phyloP scores from a whole-genome alignment of 2,797 vertebrate species.

The Microchirus variegatus region DNA sequence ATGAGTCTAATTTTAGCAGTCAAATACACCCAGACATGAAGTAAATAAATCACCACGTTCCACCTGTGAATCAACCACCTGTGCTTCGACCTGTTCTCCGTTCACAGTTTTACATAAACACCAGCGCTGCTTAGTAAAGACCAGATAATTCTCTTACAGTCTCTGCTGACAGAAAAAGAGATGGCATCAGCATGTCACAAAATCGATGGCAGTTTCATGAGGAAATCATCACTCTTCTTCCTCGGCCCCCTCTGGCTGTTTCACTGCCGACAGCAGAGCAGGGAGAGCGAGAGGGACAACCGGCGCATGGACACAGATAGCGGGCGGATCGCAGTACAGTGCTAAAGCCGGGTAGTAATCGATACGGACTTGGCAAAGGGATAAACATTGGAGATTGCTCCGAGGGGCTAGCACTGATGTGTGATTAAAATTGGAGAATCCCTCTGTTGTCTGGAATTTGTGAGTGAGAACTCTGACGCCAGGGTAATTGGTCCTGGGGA shows the following conservation, averaged over 20 bases:
- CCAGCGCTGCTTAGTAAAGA: conserved; percentile 16
- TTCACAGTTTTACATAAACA: conserved; percentile 39
- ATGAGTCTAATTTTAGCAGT: too few species aligned
- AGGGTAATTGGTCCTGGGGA: conserved; percentile 76
- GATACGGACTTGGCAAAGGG: conserved; percentile 67
- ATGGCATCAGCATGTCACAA: conserved; percentile 63
- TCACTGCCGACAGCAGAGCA: conserved; percentile 32
- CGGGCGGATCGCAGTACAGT: conserved; percentile 43
- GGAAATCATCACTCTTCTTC: conserved; percentile 70
- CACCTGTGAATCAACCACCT: conserved; percentile 26
- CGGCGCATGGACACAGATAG: conserved; percentile 54
- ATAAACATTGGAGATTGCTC: conserved; percentile 77
- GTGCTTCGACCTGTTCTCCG: conserved; percentile 13
- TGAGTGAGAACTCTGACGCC: conserved; percentile 78
- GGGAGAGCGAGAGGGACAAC: conserved; percentile 26
- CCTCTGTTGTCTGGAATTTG: conserved; percentile 62
- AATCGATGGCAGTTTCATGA: conserved; percentile 76
- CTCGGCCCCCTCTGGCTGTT: conserved; percentile 43
- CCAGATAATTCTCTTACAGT: conserved; percentile 27
- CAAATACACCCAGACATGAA: too few species aligned
- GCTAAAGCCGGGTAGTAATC: conserved; percentile 62
- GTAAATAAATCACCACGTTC: background rate
- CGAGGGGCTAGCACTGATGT: conserved; percentile 72
- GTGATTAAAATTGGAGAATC: conserved; percentile 77
- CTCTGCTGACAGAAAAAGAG: conserved; percentile 50